Conservation (phyloP, 2,888 invertebrate species). For the Pachydiplax longipennis region DNA sequence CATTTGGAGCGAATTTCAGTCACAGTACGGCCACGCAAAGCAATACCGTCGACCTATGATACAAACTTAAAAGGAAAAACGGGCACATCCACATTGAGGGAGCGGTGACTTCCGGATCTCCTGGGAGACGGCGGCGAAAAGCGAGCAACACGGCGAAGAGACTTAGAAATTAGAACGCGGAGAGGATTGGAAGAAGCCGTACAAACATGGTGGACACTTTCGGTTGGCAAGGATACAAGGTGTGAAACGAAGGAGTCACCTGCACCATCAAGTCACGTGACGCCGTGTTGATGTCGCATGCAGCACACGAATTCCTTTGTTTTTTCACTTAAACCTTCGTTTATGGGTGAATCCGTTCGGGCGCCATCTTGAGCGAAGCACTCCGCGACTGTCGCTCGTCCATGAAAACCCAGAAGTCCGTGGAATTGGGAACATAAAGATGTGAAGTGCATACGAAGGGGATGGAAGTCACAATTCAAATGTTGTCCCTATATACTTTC, state of each 20-base stretch:
- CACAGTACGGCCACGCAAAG: too few relatives aligned
- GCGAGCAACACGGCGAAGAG: neutral
- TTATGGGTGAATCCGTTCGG: neutral
- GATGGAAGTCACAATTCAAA: too few relatives aligned
- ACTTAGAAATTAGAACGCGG: neutral
- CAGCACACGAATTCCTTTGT: neutral
- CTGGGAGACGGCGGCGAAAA: neutral
- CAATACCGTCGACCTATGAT: too few relatives aligned
- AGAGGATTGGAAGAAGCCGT: neutral
- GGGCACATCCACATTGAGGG: too few relatives aligned
- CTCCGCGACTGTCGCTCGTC: neutral
- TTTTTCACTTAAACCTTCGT: neutral
- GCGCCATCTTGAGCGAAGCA: neutral
- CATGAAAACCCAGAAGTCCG: neutral
- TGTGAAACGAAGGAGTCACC: neutral
- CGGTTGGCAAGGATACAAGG: neutral
- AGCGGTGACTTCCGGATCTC: neutral
- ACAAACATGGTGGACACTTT: neutral
- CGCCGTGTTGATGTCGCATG: neutral
- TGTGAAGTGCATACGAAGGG: too few relatives aligned
- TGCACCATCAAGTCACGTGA: neutral
- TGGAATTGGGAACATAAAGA: too few relatives aligned
- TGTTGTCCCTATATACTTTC: too few relatives aligned
- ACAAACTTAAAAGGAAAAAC: too few relatives aligned
- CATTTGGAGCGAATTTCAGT: too few relatives aligned